These are phyloP conservation scores for Lordiphosa collinella DNA, from an alignment of 1,140 invertebrate species.

Conservation along the genomic window DNA sequence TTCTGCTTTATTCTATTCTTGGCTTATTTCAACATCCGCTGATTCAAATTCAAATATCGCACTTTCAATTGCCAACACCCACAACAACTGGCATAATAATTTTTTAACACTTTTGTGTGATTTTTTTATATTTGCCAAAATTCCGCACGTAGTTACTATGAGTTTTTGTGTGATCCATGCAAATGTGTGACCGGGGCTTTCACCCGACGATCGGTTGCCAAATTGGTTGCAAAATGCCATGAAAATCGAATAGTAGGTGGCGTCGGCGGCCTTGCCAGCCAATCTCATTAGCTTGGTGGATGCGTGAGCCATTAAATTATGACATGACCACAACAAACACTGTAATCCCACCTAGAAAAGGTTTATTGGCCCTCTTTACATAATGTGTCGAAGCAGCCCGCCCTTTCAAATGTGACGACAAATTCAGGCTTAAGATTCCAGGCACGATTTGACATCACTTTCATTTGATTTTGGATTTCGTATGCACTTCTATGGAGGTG, in stretches of 20 bases:
- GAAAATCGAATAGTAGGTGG: not conserved
- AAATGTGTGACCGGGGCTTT: conserved; percentile 38
- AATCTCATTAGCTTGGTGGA: conserved; percentile 41
- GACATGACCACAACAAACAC: conserved; percentile 39
- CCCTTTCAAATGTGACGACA: conserved; percentile 40
- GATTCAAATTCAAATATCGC: not conserved
- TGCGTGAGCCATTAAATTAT: conserved; percentile 60
- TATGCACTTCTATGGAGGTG: conserved; percentile 14
- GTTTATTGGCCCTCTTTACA: conserved; percentile 69
- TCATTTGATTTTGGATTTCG: conserved; percentile 52
- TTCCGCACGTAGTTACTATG: conserved; percentile 36
- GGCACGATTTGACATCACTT: conserved; percentile 50
- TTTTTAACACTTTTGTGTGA: conserved; percentile 39
- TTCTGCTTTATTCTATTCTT: conserved; percentile 2
- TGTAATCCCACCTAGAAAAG: conserved; percentile 33
- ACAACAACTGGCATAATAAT: conserved; percentile 23
- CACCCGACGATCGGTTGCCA: conserved; percentile 30
- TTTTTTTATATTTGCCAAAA: conserved; percentile 18
- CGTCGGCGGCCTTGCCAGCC: conserved; percentile 7
- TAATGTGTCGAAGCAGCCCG: conserved; percentile 48
- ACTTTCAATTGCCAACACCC: conserved; percentile 34
- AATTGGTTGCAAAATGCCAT: conserved; percentile 33
- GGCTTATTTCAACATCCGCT: not conserved
- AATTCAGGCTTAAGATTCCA: conserved; percentile 31
- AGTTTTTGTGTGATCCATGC: conserved; percentile 35